These are phyloP conservation scores for Paratrypauchen microcephalus DNA, from an alignment of 2,797 vertebrate species.

Conservation along the genomic window DNA sequence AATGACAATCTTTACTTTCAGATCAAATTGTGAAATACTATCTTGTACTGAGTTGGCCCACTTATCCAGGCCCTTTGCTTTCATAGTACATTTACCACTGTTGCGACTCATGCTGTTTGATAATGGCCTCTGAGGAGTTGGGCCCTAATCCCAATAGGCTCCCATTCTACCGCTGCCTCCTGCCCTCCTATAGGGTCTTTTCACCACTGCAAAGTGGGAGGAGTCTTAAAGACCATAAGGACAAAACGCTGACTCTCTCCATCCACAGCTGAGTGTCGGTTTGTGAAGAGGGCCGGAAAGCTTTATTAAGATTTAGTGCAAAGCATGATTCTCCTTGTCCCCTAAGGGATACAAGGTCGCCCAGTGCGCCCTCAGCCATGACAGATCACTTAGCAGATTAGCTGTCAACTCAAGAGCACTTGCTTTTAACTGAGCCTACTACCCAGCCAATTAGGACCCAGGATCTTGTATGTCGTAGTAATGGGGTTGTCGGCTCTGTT, in stretches of 20 bases:
- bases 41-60: conserved; percentile 1
- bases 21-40: neutral
- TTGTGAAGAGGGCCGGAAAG: conserved; percentile 28
- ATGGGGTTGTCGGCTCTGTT: conserved; percentile 16
- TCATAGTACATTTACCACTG: conserved; percentile 38
- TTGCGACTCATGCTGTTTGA: conserved; percentile 63
- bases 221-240: conserved; percentile 58
- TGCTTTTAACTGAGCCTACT: conserved; percentile 27
- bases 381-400: conserved; percentile 49
- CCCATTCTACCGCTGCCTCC: conserved; percentile 39
- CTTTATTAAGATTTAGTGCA: conserved; percentile 55
- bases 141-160: conserved; percentile 50
- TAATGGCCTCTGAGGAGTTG: conserved; percentile 56
- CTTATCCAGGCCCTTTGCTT: conserved; percentile 4
- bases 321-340: conserved; percentile 44
- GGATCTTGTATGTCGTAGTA: conserved; percentile 37
- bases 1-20: conserved; percentile 2
- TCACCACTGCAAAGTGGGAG: conserved; percentile 61
- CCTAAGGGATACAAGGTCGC: conserved; percentile 25
- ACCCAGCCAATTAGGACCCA: conserved; percentile 39
- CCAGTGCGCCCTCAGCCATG: conserved; percentile 36
- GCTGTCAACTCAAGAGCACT: conserved; percentile 23
- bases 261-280: conserved; percentile 26
- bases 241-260: conserved; percentile 31
- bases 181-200: conserved; percentile 55